These are phyloP conservation scores for Pseudomugil gertrudae DNA, from an alignment of 2,797 vertebrate genomes.

Conservation along the genomic window DNA sequence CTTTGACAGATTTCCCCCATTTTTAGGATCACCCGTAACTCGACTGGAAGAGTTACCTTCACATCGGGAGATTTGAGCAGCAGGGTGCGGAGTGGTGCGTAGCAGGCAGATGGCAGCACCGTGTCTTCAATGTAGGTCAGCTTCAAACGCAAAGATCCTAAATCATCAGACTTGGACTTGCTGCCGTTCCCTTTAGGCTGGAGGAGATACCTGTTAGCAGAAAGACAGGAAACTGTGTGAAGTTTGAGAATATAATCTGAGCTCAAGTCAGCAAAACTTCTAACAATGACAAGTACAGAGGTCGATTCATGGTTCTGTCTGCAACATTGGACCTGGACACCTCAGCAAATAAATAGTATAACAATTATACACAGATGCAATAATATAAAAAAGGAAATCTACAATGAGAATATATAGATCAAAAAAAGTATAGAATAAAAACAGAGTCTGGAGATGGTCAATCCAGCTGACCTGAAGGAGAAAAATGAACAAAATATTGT, in stretches of 20 bases:
- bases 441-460: no score
- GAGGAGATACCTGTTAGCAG: conserved; percentile 89
- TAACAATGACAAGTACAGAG: background rate
- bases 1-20: no score
- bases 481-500: background rate
- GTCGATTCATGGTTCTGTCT: background rate
- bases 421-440: background rate
- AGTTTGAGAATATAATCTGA: background rate
- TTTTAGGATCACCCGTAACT: background rate
- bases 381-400: background rate
- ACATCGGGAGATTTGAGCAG: conserved; percentile 95
- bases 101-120: conserved; percentile 92
- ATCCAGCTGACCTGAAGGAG: no score
- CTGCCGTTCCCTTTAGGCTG: conserved; percentile 95
- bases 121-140: conserved; percentile 96
- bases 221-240: conserved; percentile 7
- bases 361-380: background rate
- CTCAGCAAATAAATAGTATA: background rate
- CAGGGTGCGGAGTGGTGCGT: conserved; percentile 88
- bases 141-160: conserved; percentile 93
- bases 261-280: background rate
- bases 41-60: conserved; percentile 83
- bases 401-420: background rate
- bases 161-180: conserved; percentile 93
- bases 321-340: background rate